Evolutionary conservation across 2,797 vertebrate species (phyloP), one percentile per base, ranked within the genome.

Genomic region (Tolypeutes matacus): DNA sequence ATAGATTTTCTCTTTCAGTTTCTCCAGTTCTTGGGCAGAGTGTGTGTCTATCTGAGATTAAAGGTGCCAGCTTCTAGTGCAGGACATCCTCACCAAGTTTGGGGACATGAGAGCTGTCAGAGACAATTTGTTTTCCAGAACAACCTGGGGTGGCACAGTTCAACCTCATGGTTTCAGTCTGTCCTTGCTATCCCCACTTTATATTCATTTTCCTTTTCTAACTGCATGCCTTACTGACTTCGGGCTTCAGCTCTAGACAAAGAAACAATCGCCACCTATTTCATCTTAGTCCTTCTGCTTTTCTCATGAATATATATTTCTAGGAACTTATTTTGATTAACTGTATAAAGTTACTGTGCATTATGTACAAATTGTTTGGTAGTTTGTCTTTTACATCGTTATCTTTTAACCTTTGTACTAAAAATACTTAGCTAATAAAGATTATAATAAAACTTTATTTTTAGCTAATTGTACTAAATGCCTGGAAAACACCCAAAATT

Each of bases 331-430:
- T 56, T 90, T 86, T 53, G 42, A 42, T 70, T 90, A 91, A 34
- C 20, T 84, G 29, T 64, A 10, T 21, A 72, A 29, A 46, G 78
- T 64, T 36, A 46, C n/a, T 8, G 20, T 72, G 20, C 51, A 42
- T 78, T 88, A 80, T 84, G 72, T 73, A 39, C 23, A 46, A 60
- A 58, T 11, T 72, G 17, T 42, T 51, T 34, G 10, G 1, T 58
- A 51, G 62, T 89, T 78, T 67, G 29, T 77, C 39, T 95, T 93
- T 90, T 81, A 70, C 2, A 27, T 56, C 60, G 20, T 34, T 64
- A 64, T 58, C 21, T 83, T 87, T 86, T 51, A 58, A 78, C 51
- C 8, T 70, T n/a, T 67, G 8, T 36, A 34, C 21, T 34, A 69
- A 64, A 64, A 14, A 31, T 29, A 31, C 12, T 65, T n/a, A 31